Conservation (phyloP, 2,113 vertebrate genomes). For the Crotalus horridus region DNA sequence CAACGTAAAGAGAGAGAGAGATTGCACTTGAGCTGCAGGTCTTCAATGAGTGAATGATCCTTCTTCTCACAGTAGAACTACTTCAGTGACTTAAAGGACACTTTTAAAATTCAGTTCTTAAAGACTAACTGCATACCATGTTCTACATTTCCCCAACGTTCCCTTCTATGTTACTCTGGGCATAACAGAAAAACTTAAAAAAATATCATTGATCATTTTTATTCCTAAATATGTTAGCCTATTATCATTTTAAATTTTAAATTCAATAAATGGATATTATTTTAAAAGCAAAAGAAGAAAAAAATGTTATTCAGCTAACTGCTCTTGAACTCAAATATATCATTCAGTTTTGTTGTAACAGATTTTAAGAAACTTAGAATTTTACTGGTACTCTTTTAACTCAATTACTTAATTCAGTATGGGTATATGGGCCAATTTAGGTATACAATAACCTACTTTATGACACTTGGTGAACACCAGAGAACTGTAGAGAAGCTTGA, state of each 20-base stretch:
- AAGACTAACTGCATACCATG: neutral
- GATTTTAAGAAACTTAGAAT: neutral
- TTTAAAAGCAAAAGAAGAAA: neutral
- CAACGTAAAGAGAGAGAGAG: too few species aligned
- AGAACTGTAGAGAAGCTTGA: neutral
- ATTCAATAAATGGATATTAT: neutral
- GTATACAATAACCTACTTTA: neutral
- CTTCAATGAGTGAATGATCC: neutral
- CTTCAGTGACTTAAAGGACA: neutral
- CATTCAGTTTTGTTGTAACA: neutral
- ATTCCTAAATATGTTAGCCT: slow-evolving; percentile 8
- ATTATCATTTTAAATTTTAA: neutral
- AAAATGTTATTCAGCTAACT: neutral
- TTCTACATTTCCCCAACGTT: neutral
- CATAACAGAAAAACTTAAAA: neutral
- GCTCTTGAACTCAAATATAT: slow-evolving; percentile 10
- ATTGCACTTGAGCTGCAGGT: neutral
- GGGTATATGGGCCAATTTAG: neutral
- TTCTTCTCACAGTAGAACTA: neutral
- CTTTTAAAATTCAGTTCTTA: neutral
- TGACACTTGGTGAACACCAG: neutral
- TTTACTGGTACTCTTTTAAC: slow-evolving; percentile 18
- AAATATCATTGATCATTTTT: neutral
- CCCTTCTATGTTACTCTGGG: neutral
- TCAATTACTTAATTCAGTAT: neutral